Evolutionary conservation across 2,888 invertebrate genomes (phyloP).

Genomic region (Hypselothyrea guttata): DNA sequence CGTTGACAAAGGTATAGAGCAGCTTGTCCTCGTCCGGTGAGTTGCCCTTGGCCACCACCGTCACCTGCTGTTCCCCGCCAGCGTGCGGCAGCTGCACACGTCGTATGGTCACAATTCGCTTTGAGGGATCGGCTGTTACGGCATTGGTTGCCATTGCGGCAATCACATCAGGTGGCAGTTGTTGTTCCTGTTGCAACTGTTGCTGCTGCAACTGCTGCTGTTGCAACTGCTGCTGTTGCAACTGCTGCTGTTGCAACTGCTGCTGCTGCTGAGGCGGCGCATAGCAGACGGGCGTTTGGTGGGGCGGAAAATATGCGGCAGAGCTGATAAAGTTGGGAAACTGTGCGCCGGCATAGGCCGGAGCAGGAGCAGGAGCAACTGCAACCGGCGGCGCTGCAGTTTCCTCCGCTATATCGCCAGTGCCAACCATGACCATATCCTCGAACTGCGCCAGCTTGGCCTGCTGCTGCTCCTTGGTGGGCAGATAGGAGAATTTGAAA

Average conservation of each 20-base stretch:
- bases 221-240: slow-evolving; percentile 67
- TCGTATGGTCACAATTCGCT: slow-evolving; percentile 88
- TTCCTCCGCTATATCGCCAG: slow-evolving; percentile 15
- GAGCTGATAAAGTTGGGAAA: slow-evolving; percentile 49
- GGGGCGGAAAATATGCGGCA: slow-evolving; percentile 57
- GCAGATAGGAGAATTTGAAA: slow-evolving; percentile 81
- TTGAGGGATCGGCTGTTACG: slow-evolving; percentile 79
- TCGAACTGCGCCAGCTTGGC: slow-evolving; percentile 75
- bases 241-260: slow-evolving; percentile 61
- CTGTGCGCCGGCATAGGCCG: slow-evolving; percentile 11
- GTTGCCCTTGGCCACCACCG: slow-evolving; percentile 89
- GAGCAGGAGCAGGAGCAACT: slow-evolving; percentile 10
- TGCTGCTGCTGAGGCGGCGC: slow-evolving; percentile 76
- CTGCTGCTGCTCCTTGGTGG: slow-evolving; percentile 81
- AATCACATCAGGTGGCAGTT: slow-evolving; percentile 74
- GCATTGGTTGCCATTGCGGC: slow-evolving; percentile 76
- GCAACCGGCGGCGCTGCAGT: slow-evolving; percentile 5
- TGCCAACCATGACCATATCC: slow-evolving; percentile 38
- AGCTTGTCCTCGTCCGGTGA: slow-evolving; percentile 89
- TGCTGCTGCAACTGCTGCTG: slow-evolving; percentile 66
- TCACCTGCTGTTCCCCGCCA: slow-evolving; percentile 87
- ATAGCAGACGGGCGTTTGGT: slow-evolving; percentile 78
- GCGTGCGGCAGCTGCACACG: slow-evolving; percentile 86
- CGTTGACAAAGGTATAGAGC: slow-evolving; percentile 87
- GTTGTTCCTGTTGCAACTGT: slow-evolving; percentile 52